Conservation (phyloP, 1,140 invertebrate species). For the Micrasema minimum region DNA sequence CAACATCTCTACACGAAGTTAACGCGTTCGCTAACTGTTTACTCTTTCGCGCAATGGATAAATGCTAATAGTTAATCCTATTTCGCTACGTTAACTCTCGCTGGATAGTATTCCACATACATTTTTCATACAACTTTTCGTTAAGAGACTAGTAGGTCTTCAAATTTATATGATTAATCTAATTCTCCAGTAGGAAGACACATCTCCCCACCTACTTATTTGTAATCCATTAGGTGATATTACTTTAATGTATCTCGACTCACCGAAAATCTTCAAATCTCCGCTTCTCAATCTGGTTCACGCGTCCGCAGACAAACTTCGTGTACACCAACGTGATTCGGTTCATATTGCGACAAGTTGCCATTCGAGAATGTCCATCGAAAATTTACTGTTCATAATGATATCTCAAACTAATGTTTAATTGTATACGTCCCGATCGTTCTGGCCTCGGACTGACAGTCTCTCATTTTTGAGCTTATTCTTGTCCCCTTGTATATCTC, state of each 20-base stretch:
- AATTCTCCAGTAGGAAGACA: too few relatives aligned
- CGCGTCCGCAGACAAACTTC: too few relatives aligned
- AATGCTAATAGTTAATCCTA: not conserved
- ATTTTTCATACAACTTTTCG: too few relatives aligned
- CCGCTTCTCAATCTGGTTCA: not conserved
- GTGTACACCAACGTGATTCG: too few relatives aligned
- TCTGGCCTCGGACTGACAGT: not conserved
- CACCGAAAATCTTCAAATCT: not conserved
- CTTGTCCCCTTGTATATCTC: not conserved
- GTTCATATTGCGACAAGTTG: too few relatives aligned
- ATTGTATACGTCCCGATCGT: not conserved
- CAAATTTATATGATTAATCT: too few relatives aligned
- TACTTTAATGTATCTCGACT: not conserved
- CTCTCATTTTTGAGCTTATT: not conserved
- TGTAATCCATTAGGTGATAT: not conserved
- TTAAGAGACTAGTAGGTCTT: too few relatives aligned
- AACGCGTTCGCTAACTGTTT: not conserved
- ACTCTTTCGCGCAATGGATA: not conserved
- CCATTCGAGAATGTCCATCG: not conserved
- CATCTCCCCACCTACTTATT: too few relatives aligned
- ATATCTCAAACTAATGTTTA: not conserved
- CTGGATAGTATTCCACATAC: not conserved
- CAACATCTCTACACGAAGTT: not conserved
- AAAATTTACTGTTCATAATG: not conserved
- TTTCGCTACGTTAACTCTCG: too few relatives aligned